These are phyloP conservation scores for Myiopsitta monachus DNA, from an alignment of 2,113 vertebrate genomes.

Conservation along the genomic window DNA sequence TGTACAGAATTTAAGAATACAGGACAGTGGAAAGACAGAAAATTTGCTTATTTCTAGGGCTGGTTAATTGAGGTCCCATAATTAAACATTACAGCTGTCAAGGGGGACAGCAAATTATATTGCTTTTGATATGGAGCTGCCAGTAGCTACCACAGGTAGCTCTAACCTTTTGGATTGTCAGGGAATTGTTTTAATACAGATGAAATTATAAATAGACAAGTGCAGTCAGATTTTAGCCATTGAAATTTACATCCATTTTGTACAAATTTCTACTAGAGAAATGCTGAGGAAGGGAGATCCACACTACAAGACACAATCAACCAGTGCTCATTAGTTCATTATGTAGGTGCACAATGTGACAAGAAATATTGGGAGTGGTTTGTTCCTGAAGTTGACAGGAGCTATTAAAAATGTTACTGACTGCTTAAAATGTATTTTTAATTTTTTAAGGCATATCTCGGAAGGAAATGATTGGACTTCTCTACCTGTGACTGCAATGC, in stretches of 20 bases:
- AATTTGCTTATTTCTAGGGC: neutral
- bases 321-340: neutral
- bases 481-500: neutral
- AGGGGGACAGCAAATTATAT: neutral
- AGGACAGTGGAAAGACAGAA: neutral
- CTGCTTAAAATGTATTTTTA: neutral
- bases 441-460: neutral
- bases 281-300: neutral
- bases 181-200: neutral
- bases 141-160: neutral
- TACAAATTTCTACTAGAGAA: neutral
- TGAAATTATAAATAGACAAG: neutral
- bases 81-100: neutral
- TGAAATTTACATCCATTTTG: neutral
- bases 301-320: neutral
- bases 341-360: neutral
- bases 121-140: neutral
- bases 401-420: neutral
- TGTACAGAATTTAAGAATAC: neutral
- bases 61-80: neutral
- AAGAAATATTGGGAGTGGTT: neutral
- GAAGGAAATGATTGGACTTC: neutral
- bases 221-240: neutral
- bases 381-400: neutral
- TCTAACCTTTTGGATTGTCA: neutral